phyloP scores from a whole-genome alignment of 2,797 vertebrate species.

The Eulemur albifrons region DNA sequence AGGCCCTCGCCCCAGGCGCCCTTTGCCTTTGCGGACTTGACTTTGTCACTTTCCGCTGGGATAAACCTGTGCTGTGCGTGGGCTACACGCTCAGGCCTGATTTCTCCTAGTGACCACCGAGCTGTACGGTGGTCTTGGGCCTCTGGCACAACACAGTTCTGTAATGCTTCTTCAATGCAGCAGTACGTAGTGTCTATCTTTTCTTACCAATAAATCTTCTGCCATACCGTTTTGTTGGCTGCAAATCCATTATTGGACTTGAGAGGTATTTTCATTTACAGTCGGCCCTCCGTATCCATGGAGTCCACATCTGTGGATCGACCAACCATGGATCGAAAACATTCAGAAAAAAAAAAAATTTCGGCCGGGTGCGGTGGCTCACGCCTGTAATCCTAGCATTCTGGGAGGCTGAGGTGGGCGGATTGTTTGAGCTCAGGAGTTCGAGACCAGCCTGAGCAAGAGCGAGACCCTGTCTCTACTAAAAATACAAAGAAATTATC shows the following conservation, averaged over 20 bases:
- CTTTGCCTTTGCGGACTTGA: background rate
- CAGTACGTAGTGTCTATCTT: too few species aligned
- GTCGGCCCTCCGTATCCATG: background rate
- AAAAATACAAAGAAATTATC: too few species aligned
- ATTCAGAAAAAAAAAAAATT: background rate
- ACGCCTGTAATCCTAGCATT: too few species aligned
- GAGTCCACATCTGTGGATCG: background rate
- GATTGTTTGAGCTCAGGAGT: too few species aligned
- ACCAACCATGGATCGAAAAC: background rate
- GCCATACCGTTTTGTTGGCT: background rate
- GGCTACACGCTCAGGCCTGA: background rate
- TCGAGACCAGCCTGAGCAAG: too few species aligned
- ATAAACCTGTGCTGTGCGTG: fast-evolving
- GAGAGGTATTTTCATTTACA: background rate
- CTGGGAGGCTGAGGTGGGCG: too few species aligned
- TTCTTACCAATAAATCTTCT: background rate
- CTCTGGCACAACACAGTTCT: fast-evolving
- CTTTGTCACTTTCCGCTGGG: background rate
- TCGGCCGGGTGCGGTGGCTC: too few species aligned
- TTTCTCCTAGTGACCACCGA: background rate
- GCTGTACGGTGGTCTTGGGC: fast-evolving
- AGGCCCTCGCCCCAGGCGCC: background rate
- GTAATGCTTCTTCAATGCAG: background rate
- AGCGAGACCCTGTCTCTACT: too few species aligned
- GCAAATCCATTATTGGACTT: background rate